Base-by-base conservation (phyloP, 2,113 vertebrate genomes). In the Alethe diademata region DNA sequence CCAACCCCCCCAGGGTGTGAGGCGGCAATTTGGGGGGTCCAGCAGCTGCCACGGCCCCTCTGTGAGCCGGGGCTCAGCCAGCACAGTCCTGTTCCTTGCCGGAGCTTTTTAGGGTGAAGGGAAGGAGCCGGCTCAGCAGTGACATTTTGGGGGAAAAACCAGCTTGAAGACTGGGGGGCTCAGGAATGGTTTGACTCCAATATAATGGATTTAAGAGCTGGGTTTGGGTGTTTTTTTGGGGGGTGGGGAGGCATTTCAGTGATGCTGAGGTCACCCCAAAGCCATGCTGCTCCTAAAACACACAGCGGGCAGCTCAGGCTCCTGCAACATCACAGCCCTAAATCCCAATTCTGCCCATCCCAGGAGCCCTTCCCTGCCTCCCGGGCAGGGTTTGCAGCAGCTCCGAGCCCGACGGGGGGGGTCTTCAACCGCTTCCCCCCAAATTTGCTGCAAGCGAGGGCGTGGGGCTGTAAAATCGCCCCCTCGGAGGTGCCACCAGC, bases 1-100 rank as follows among this genome's bases (percentile, higher is more conserved):
- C 61, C 73, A 86, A 54, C 36, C 18, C 43, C 40, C 19, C 42
- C 1, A 0, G 45, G n/a, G 24, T 1, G 0, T 6, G 36, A 54
- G 72, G 62, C 3, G 36, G 80, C n/a, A 10, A 1, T 69, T 0
- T 0, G 58, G 43, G 40, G 14, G 14, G 19, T 8, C 31, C 86
- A 53, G 71, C 31, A 53, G 73, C 50, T 51, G 5, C 38, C 8
- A 1, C 0, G 1, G 69, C 45, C 65, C 25, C 25, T 26, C 70
- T 2, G 2, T 3, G 4, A 78, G 36, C 43, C 4, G 1, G 19
- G 64, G n/a, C 5, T 42, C 61, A 14, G 56, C 14, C 76, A 35
- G 71, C 48, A 67, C 57, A 5, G 0, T 67, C 70, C 83, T 35
- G 69, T 17, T 69, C 86, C 67, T 80, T 5, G 0, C 35, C 0